Percentiles rank a stretch among this genome's conserved stretches.
Conservation (phyloP, 1,140 invertebrate species). For the Hycleus phaleratus region DNA sequence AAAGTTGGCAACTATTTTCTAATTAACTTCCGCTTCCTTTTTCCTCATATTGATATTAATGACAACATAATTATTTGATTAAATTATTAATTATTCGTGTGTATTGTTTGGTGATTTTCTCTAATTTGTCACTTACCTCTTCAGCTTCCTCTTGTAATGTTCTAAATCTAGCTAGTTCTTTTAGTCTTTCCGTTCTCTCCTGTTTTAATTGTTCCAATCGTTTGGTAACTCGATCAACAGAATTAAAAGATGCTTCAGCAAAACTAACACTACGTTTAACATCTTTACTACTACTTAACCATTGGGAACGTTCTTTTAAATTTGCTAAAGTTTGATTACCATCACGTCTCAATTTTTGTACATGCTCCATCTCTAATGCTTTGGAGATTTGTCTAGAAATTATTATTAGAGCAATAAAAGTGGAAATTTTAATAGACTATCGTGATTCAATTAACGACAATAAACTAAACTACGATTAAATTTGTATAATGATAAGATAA, state of each 20-base stretch:
- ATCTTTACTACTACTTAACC: conserved; percentile 39
- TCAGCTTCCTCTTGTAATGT: conserved; percentile 50
- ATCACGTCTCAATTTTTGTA: conserved; percentile 45
- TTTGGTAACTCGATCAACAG: conserved; percentile 47
- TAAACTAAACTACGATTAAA: no score
- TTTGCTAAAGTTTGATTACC: conserved; percentile 42
- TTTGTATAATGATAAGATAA: no score
- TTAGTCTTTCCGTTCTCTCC: conserved; percentile 47
- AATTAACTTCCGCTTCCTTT: no score
- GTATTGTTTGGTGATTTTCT: no score
- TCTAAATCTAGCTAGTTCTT: conserved; percentile 46
- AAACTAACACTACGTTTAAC: conserved; percentile 41
- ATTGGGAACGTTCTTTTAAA: conserved; percentile 45
- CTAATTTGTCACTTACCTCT: conserved; percentile 42
- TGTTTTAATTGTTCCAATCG: conserved; percentile 47
- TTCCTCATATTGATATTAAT: no score
- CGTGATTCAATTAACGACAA: no score
- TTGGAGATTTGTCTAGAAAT: conserved; percentile 37
- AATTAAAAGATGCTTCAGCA: conserved; percentile 45
- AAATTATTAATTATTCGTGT: no score
- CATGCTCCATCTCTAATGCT: conserved; percentile 46
- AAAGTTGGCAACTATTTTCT: no score
- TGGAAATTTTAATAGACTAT: conserved; percentile 3
- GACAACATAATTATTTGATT: no score
- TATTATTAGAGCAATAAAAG: background rate